Evolutionary conservation across 2,113 vertebrate species (phyloP).

Genomic region (Nematolebias whitei): DNA sequence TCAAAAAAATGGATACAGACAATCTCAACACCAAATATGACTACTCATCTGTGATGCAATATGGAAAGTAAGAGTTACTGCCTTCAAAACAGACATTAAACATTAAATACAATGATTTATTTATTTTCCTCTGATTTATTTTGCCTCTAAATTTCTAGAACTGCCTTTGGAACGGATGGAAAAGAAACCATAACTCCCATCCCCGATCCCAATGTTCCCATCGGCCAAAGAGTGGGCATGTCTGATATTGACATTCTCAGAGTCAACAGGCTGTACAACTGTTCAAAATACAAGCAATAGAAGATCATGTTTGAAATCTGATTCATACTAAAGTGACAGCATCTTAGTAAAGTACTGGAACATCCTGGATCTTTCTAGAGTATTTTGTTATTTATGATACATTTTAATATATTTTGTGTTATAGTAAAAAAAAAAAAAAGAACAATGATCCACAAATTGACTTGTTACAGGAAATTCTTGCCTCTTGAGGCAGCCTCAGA

Average conservation of each 20-base stretch:
- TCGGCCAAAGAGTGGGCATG: constrained; percentile 31
- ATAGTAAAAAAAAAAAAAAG: no score
- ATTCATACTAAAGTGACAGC: background rate
- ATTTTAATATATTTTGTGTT: background rate
- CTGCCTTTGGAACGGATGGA: constrained; percentile 27
- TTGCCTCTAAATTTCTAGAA: constrained; percentile 37
- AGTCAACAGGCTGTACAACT: constrained; percentile 71
- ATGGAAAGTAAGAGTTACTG: constrained; percentile 38
- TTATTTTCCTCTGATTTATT: background rate
- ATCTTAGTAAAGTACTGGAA: constrained; percentile 18
- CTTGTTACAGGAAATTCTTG: no score
- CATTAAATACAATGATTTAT: background rate
- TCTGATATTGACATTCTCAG: constrained; percentile 46
- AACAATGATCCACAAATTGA: no score
- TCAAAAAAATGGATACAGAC: constrained; percentile 39
- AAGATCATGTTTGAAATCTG: background rate
- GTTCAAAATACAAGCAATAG: background rate
- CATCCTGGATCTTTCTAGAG: background rate
- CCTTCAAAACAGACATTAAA: fast-evolving
- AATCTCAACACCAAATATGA: constrained; percentile 59
- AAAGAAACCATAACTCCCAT: constrained; percentile 58
- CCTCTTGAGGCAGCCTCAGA: no score
- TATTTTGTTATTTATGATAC: background rate
- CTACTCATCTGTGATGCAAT: constrained; percentile 71
- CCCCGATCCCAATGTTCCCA: constrained; percentile 35